phyloP scores from a whole-genome alignment of 1,140 invertebrate species.

The Drosophila orena region DNA sequence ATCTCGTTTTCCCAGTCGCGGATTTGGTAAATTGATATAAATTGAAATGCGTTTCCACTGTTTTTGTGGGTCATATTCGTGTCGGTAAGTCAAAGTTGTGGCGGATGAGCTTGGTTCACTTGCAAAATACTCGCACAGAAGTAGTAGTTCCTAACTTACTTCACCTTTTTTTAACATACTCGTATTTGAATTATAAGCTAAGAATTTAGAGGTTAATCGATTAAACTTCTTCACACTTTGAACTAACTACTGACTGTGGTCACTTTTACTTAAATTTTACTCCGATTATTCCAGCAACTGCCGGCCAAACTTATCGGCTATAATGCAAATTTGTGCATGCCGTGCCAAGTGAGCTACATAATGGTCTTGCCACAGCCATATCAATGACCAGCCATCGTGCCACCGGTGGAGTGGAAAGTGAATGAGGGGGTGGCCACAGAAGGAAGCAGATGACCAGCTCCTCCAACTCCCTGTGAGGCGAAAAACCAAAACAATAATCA shows the following conservation, averaged over 20 bases:
- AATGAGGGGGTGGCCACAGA: neutral
- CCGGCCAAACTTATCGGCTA: constrained; percentile 44
- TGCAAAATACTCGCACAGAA: neutral
- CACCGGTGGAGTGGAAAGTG: neutral
- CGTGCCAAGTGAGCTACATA: constrained; percentile 72
- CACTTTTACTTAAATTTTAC: constrained; percentile 1
- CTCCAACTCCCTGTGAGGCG: neutral
- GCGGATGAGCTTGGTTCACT: neutral
- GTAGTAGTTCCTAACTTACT: neutral
- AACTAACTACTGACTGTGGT: too few species aligned
- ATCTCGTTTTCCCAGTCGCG: constrained; percentile 17
- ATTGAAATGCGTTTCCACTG: constrained; percentile 74
- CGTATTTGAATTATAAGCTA: too few species aligned
- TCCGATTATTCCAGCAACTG: constrained; percentile 1
- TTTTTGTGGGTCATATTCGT: constrained; percentile 38
- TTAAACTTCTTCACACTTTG: neutral
- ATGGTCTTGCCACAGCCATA: constrained; percentile 70
- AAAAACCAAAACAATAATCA: constrained; percentile 41
- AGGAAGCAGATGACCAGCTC: constrained; percentile 44
- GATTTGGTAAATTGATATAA: constrained; percentile 67
- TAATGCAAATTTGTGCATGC: constrained; percentile 42
- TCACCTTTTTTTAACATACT: too few species aligned
- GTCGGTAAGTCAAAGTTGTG: neutral
- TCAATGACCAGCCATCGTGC: constrained; percentile 63
- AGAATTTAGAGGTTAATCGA: too few species aligned